Percentiles rank a stretch among this genome's conserved stretches.
Conservation (phyloP, 1,140 invertebrate genomes). For the Temnothorax nylanderi region DNA sequence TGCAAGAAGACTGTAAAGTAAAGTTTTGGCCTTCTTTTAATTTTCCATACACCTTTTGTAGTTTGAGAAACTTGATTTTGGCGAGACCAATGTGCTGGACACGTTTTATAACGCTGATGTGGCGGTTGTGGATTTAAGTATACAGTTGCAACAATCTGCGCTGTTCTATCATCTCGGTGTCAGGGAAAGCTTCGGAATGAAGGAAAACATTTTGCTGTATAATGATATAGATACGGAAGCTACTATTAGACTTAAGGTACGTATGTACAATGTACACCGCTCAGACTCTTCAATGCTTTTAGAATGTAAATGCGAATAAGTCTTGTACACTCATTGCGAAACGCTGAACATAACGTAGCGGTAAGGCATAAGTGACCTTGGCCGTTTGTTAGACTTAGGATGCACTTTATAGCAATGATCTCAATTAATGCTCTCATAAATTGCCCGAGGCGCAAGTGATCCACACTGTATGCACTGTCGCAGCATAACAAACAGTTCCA, state of each 20-base stretch:
- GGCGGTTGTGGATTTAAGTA: conserved; percentile 97
- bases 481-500: conserved; percentile 4
- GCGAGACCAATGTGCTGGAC: conserved; percentile 93
- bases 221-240: conserved; percentile 96
- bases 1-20: neutral
- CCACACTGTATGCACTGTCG: neutral
- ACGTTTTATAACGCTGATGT: conserved; percentile 99
- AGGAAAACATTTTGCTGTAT: conserved; percentile 97
- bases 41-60: conserved; percentile 82
- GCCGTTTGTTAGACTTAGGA: conserved; percentile 58
- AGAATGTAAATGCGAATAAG: neutral
- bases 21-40: neutral
- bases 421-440: conserved; percentile 71
- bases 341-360: neutral
- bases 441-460: conserved; percentile 8
- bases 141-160: conserved; percentile 95
- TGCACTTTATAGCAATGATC: conserved; percentile 44
- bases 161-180: conserved; percentile 99
- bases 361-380: conserved; percentile 58
- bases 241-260: conserved; percentile 93
- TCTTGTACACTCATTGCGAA: neutral
- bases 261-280: conserved; percentile 15
- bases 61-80: conserved; percentile 95
- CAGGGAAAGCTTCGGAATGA: conserved; percentile 99
- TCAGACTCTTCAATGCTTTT: neutral